A percentile compares a stretch with the other conserved stretches of the same genome.
Conservation (phyloP, 2,888 invertebrate species). For the Drosophila subquinaria region DNA sequence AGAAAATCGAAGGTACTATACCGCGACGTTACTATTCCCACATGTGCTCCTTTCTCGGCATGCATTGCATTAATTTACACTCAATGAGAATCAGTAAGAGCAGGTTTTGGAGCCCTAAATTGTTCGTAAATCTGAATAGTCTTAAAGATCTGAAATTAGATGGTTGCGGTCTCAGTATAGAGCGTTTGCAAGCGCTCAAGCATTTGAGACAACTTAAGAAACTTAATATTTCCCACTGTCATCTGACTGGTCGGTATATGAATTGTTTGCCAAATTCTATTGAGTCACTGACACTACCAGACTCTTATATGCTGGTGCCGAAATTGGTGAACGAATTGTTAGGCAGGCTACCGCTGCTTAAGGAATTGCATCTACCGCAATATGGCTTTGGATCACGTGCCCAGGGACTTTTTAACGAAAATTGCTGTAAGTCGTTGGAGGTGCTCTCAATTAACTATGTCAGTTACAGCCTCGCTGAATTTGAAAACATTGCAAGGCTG, state of each 20-base stretch:
- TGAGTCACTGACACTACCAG: constrained; percentile 27
- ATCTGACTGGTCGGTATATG: neutral
- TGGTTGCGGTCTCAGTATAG: constrained; percentile 27
- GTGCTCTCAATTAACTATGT: constrained; percentile 19
- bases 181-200: constrained; percentile 10
- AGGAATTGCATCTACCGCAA: constrained; percentile 2
- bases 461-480: neutral
- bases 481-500: constrained; percentile 48
- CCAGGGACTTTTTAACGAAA: neutral
- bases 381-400: constrained; percentile 12
- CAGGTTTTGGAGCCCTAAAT: neutral
- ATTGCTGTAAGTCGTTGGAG: constrained; percentile 31
- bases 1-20: constrained; percentile 32
- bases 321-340: neutral
- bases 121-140: constrained; percentile 28
- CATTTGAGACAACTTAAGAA: constrained; percentile 35
- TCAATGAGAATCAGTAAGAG: neutral
- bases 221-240: constrained; percentile 29
- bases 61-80: too few relatives aligned
- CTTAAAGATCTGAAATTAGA: constrained; percentile 33
- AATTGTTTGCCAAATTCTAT: constrained; percentile 20
- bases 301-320: neutral
- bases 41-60: constrained; percentile 27
- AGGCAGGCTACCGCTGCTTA: too few relatives aligned
- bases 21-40: constrained; percentile 20